Conservation (phyloP, 2,113 vertebrate genomes). For the Mormyrus lacerda region DNA sequence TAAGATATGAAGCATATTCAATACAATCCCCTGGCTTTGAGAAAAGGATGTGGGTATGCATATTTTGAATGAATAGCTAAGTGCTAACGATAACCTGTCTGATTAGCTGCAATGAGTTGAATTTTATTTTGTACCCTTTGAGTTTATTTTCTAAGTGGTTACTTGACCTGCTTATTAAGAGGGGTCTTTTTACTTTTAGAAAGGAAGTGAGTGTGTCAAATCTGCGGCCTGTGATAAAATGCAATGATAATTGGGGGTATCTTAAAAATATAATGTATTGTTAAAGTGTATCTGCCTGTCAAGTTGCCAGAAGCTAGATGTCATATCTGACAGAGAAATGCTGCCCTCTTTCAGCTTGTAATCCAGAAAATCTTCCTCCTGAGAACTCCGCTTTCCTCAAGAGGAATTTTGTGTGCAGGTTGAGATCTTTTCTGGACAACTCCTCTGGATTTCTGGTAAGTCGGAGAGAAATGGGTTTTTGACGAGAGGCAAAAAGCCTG, state of each 20-base stretch:
- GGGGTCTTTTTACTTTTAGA: neutral
- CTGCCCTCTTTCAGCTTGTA: conserved; percentile 55
- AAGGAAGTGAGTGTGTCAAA: neutral
- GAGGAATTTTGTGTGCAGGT: conserved; percentile 70
- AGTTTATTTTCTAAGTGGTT: neutral
- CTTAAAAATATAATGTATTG: conserved; percentile 3
- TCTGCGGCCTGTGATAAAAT: neutral
- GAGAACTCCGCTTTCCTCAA: conserved; percentile 74
- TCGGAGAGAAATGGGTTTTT: neutral
- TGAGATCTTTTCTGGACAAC: conserved; percentile 74
- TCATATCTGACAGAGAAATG: conserved; percentile 19
- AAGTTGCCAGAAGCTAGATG: neutral
- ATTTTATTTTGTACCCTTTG: neutral
- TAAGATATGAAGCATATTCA: neutral
- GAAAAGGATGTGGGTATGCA: neutral
- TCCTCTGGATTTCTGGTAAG: conserved; percentile 77
- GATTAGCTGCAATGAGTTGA: neutral
- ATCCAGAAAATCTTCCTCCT: conserved; percentile 64
- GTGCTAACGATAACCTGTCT: neutral
- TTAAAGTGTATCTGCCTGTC: conserved; percentile 17
- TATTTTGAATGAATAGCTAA: neutral
- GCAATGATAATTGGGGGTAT: too few relatives aligned
- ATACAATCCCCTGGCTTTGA: neutral
- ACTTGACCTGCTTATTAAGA: neutral
- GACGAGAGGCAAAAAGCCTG: neutral